Base-by-base conservation (phyloP, 2,888 invertebrate species). In the Meganola albula region DNA sequence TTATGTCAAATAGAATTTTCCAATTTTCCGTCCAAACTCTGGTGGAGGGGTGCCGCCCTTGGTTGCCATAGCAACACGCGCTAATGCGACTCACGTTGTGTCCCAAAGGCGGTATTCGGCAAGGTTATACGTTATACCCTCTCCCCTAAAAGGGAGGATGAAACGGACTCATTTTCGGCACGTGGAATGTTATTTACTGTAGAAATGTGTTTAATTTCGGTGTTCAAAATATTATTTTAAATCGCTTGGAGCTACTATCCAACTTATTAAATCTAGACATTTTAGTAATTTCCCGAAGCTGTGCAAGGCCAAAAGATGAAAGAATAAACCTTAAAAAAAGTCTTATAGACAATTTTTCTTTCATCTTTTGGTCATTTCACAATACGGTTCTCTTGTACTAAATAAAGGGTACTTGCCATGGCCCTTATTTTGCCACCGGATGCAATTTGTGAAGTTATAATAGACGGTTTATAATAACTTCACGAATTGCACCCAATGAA, bases 81-180 rank as follows among this genome's bases (percentile, higher is more conserved):
- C 80, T 79, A 74, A 77, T 79, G 70, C 69, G 63, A 65, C 70
- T 65, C 74, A 66, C 68, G 72, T 72, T 62, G 61, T 45, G 44
- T 53, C 49, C 62, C 58, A 37, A 40, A 42, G 46, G 40, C 54
- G 51, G 44, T 55, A 47, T 67, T 71, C 49, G 56, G 58, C 70
- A 63, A 69, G 68, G 70, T 66, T 67, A 54, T 54, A 50, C 46
- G 45, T 55, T 32, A 18, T 25, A 13, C 35, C 31, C 35, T 40
- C 48, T 33, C 40, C 43, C 37, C 32, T 42, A 34, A 45, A 44
- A 42, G 46, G 48, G 48, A 45, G 48, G 40, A 45, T 49, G 53
- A 54, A 48, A 40, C 40, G 49, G 37, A 51, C 48, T 53, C 53
- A 48, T 49, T 40, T 52, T 40, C 40, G 20, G 31, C 55, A 49